A percentile compares a stretch with the other conserved stretches of the same genome.
Conservation (phyloP, 2,797 vertebrate species). For the Peromyscus attwateri region DNA sequence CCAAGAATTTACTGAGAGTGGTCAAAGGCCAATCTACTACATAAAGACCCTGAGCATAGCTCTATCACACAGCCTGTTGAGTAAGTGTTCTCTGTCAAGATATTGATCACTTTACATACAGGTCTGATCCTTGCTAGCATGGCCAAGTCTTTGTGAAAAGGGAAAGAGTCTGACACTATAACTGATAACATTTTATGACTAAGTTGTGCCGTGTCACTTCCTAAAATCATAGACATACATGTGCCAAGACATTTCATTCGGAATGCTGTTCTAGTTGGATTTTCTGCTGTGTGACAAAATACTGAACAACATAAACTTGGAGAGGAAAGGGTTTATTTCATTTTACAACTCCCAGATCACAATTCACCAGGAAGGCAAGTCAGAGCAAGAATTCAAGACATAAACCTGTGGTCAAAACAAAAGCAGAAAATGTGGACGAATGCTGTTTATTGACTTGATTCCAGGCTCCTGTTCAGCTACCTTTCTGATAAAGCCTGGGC, state of each 20-base stretch:
- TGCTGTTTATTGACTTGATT: not conserved
- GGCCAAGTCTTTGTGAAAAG: not conserved
- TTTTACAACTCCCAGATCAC: not conserved
- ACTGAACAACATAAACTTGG: not conserved
- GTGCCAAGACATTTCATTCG: not conserved
- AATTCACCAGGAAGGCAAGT: not conserved
- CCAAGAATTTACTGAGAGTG: not conserved
- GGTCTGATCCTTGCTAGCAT: not conserved
- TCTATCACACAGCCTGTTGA: not conserved
- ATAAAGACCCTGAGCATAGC: not conserved
- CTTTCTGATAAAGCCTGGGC: not conserved
- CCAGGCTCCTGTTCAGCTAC: not conserved
- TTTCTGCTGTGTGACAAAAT: not conserved
- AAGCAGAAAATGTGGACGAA: not conserved
- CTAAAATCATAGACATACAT: not conserved
- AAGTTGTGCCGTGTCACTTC: not conserved
- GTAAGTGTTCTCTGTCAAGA: not conserved
- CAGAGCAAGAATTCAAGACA: not conserved
- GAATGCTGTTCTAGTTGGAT: not conserved
- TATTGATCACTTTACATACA: not conserved
- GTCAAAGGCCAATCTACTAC: not conserved
- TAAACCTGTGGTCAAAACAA: not conserved
- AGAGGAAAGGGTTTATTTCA: not conserved
- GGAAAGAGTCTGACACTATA: not conserved
- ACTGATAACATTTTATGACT: not conserved